Conservation (phyloP, 2,888 invertebrate species). For the Drosophila cognata region DNA sequence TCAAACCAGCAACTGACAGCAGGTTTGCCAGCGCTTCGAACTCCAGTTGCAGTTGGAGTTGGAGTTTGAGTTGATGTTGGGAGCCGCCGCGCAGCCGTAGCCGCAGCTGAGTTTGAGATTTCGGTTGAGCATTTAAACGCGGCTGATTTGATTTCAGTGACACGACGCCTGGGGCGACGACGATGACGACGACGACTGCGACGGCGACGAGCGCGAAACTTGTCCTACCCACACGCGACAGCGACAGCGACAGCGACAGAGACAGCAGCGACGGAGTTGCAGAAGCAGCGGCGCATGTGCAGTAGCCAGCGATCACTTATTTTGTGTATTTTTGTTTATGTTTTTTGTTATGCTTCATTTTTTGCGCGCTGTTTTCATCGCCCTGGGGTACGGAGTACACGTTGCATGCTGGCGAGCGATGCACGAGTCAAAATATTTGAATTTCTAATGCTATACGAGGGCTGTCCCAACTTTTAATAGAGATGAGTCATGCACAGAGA, state of each 20-base stretch:
- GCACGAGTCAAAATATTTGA: constrained; percentile 81
- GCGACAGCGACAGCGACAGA: constrained; percentile 24
- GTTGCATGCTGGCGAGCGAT: constrained; percentile 61
- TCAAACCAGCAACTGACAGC: constrained; percentile 80
- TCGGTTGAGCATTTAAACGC: constrained; percentile 79
- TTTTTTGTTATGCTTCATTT: constrained; percentile 9
- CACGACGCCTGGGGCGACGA: constrained; percentile 74
- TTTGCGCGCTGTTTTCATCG: constrained; percentile 54
- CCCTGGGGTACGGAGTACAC: constrained; percentile 64
- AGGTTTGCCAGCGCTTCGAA: constrained; percentile 68
- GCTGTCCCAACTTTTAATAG: constrained; percentile 51
- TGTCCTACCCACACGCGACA: constrained; percentile 58
- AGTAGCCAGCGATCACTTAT: constrained; percentile 67
- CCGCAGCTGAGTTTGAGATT: no score
- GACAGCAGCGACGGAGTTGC: constrained; percentile 6
- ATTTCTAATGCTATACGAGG: constrained; percentile 78
- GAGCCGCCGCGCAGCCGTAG: constrained; percentile 34
- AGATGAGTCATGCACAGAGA: constrained; percentile 56
- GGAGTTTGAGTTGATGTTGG: constrained; percentile 38
- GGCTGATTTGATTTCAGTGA: constrained; percentile 80
- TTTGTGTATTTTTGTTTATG: constrained; percentile 14
- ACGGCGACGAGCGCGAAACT: constrained; percentile 50
- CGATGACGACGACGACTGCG: constrained; percentile 24
- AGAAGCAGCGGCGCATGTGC: constrained; percentile 58
- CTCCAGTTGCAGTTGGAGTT: constrained; percentile 27